Conservation (phyloP, 2,888 invertebrate genomes). For the Calephelis perditalis region DNA sequence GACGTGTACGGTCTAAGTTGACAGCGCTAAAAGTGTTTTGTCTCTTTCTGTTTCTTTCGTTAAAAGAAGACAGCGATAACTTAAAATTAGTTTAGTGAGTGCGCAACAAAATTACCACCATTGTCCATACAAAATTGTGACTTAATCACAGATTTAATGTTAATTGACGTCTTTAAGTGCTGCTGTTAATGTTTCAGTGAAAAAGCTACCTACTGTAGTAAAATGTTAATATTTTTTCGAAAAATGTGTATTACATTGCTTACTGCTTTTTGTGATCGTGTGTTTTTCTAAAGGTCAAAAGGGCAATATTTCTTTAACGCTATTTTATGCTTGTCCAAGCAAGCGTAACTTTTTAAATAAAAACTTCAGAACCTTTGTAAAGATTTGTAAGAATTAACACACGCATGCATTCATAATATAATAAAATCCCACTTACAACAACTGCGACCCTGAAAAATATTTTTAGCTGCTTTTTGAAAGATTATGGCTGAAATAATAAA, state of each 20-base stretch:
- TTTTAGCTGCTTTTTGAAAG: no score
- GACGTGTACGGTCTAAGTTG: no score
- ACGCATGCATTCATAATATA: background rate
- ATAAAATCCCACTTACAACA: background rate
- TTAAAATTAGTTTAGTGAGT: no score
- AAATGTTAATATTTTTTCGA: background rate
- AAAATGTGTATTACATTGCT: background rate
- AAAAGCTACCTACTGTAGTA: background rate
- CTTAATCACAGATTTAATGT: no score
- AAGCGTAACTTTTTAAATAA: constrained; percentile 1
- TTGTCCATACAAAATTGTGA: no score
- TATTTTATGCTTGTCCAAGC: background rate
- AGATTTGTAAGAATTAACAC: background rate
- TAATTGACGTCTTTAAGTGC: no score
- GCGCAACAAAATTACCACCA: no score
- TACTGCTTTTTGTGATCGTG: background rate
- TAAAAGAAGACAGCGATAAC: no score
- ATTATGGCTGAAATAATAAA: no score
- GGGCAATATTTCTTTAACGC: background rate
- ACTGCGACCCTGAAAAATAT: background rate
- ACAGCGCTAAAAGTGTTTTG: no score
- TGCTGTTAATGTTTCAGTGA: background rate
- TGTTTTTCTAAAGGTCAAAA: background rate
- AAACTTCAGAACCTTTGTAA: background rate
- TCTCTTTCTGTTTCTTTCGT: no score